These are phyloP conservation scores for Stenotaenia linearis DNA, from an alignment of 2,888 invertebrate genomes.

Conservation along the genomic window DNA sequence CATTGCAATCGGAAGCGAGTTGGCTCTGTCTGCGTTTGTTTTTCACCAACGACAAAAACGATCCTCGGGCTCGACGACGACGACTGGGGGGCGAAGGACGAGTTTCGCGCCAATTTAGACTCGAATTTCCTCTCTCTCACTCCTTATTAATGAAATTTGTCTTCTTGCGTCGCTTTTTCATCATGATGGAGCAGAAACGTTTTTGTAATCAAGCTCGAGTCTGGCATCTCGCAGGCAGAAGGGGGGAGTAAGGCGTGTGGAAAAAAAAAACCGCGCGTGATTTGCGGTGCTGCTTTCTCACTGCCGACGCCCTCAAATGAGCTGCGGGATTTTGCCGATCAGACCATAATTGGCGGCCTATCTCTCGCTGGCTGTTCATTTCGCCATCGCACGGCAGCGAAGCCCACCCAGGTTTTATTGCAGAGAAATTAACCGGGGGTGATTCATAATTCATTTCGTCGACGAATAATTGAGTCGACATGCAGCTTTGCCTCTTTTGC, in stretches of 20 bases:
- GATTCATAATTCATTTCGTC: slow-evolving; percentile 19
- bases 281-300: slow-evolving; percentile 26
- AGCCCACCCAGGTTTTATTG: too few species aligned
- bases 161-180: slow-evolving; percentile 17
- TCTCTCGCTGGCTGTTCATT: background rate
- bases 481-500: background rate
- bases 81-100: background rate
- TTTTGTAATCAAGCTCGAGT: slow-evolving; percentile 6
- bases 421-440: slow-evolving; percentile 13
- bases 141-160: slow-evolving; percentile 18
- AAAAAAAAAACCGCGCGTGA: slow-evolving; percentile 16
- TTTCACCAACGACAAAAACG: slow-evolving; percentile 20
- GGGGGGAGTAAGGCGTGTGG: background rate
- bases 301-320: slow-evolving; percentile 26
- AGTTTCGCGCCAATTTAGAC: slow-evolving; percentile 21
- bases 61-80: background rate
- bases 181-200: slow-evolving; percentile 24
- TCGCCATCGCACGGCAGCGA: background rate
- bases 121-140: background rate
- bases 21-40: slow-evolving; percentile 22
- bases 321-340: slow-evolving; percentile 26
- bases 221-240: background rate
- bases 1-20: slow-evolving; percentile 16
- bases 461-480: slow-evolving; percentile 12
- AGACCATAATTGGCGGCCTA: slow-evolving; percentile 26